Evolutionary conservation across 2,797 vertebrate genomes (phyloP).

Genomic region (Sternotherus odoratus): DNA sequence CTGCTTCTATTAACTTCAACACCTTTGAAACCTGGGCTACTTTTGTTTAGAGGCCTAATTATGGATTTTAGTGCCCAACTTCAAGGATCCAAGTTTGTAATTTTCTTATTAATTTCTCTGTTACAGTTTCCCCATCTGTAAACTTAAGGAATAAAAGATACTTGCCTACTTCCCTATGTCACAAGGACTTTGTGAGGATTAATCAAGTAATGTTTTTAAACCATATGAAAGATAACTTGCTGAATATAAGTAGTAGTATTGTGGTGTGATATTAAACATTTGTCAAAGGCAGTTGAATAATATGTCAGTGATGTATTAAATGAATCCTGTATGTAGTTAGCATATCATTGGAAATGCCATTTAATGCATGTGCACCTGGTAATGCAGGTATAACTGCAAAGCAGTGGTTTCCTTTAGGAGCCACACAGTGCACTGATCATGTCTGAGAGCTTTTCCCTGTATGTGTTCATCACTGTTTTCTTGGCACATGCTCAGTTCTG

Average conservation of each 20-base stretch:
- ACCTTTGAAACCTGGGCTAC: slow-evolving; percentile 48
- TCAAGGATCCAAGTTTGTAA: background rate
- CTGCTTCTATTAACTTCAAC: slow-evolving; percentile 60
- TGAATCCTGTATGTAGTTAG: slow-evolving; percentile 2
- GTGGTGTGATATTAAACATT: slow-evolving; percentile 50
- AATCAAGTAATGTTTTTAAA: slow-evolving; percentile 66
- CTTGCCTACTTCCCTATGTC: slow-evolving; percentile 46
- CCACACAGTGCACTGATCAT: background rate
- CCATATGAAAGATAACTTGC: slow-evolving; percentile 46
- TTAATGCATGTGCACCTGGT: background rate
- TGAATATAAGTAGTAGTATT: slow-evolving; percentile 41
- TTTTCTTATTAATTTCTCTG: slow-evolving; percentile 54
- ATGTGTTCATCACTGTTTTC: background rate
- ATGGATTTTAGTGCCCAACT: slow-evolving; percentile 15
- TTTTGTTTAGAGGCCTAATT: slow-evolving; percentile 38
- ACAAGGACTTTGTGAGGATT: slow-evolving; percentile 68
- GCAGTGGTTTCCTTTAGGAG: background rate
- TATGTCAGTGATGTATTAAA: background rate
- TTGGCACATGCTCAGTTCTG: background rate
- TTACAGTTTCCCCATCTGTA: slow-evolving; percentile 65
- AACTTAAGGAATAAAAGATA: slow-evolving; percentile 63
- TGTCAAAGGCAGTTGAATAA: slow-evolving; percentile 41
- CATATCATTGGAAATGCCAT: background rate
- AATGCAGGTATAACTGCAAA: background rate
- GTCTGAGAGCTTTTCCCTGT: background rate